These are phyloP conservation scores for Gallinago stenura DNA, from an alignment of 2,797 vertebrate genomes.

Conservation along the genomic window DNA sequence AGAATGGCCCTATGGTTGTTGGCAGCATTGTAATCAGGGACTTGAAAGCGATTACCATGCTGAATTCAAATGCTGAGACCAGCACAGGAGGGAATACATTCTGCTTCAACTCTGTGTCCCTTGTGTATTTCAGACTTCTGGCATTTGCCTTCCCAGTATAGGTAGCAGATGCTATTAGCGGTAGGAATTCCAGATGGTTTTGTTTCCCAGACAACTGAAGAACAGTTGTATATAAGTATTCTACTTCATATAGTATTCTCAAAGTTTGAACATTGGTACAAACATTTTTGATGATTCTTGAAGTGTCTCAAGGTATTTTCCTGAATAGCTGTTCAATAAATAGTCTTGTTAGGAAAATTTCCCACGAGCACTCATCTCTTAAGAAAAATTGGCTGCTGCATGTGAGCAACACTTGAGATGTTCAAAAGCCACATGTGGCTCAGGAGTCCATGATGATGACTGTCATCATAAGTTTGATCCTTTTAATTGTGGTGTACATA, in stretches of 20 bases:
- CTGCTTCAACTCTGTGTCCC: not conserved
- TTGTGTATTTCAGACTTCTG: not conserved
- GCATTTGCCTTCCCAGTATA: not conserved
- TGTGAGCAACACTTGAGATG: not conserved
- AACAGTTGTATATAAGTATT: not conserved
- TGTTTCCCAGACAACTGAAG: not conserved
- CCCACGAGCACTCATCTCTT: rapidly evolving
- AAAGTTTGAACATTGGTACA: not conserved
- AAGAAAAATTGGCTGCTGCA: not conserved
- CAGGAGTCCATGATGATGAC: not conserved
- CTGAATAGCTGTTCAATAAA: not conserved
- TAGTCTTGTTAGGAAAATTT: not conserved
- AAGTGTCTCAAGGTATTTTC: not conserved
- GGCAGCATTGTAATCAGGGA: not conserved
- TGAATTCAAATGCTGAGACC: conserved; percentile 4
- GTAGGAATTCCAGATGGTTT: not conserved
- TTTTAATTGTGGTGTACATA: not conserved
- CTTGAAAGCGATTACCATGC: conserved; percentile 36
- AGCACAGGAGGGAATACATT: not conserved
- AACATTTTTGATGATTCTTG: not conserved
- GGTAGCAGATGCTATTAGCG: not conserved
- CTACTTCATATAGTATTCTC: not conserved
- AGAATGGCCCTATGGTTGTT: not conserved
- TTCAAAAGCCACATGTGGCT: not conserved
- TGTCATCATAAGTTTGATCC: not conserved